Conservation (phyloP, 2,888 invertebrate genomes). For the Lagria hirta region DNA sequence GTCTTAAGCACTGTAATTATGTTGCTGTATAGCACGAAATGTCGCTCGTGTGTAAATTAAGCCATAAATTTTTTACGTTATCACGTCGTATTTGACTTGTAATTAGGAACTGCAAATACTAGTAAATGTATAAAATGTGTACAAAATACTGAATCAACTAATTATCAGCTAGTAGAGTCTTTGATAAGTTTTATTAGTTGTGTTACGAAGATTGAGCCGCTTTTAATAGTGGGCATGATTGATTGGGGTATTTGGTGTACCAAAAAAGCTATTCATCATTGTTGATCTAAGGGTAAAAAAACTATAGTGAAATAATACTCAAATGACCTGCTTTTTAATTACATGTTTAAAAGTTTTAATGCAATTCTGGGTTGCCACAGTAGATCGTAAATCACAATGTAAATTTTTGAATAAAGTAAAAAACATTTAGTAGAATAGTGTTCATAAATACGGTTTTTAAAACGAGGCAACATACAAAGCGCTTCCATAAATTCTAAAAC, state of each 20-base stretch:
- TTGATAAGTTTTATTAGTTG: constrained; percentile 12
- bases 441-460: constrained; percentile 29
- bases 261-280: constrained; percentile 27
- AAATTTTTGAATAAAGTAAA: no score
- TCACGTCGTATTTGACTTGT: constrained; percentile 17
- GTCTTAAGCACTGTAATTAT: no score
- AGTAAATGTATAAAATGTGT: no score
- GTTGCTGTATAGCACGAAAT: constrained; percentile 19
- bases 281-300: no score
- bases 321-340: no score
- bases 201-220: constrained; percentile 5
- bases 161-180: constrained; percentile 14
- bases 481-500: constrained; percentile 25
- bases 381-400: no score
- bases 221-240: constrained; percentile 7
- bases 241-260: constrained; percentile 15
- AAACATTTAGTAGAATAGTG: constrained; percentile 28
- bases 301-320: no score
- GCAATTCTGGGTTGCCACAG: no score
- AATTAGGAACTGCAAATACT: no score
- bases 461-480: constrained; percentile 20
- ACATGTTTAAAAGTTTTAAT: no score
- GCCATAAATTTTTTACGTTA: constrained; percentile 27
- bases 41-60: constrained; percentile 16
- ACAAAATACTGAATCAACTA: constrained; percentile 8